These are phyloP conservation scores for silkworm (Bombyx mori) DNA, from an alignment of 1,140 invertebrate species.

Conservation along the genomic window ASM3026992v2 NC_085117.1:5846501-5847000, in stretches of 20 bases:
- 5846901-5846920: not conserved
- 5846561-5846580: too few species aligned
- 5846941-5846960: not conserved
- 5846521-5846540: too few species aligned
- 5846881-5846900: not conserved
- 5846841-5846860: slow-evolving; percentile 71
- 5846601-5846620: too few species aligned
- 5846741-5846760: slow-evolving; percentile 90
- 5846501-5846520: too few species aligned
- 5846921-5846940: not conserved
- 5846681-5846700: slow-evolving; percentile 78
- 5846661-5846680: too few species aligned
- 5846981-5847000: too few species aligned
- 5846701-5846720: slow-evolving; percentile 94
- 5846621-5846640: too few species aligned
- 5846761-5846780: slow-evolving; percentile 87
- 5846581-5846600: too few species aligned
- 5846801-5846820: slow-evolving; percentile 92
- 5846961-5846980: too few species aligned
- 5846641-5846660: too few species aligned
- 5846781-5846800: slow-evolving; percentile 92
- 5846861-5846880: not conserved
- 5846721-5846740: slow-evolving; percentile 90
- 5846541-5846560: too few species aligned
- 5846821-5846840: slow-evolving; percentile 93